Conservation (phyloP, 37 sponge, comb jelly and placozoan genomes). For the Cladorhizidae sp. region DNA sequence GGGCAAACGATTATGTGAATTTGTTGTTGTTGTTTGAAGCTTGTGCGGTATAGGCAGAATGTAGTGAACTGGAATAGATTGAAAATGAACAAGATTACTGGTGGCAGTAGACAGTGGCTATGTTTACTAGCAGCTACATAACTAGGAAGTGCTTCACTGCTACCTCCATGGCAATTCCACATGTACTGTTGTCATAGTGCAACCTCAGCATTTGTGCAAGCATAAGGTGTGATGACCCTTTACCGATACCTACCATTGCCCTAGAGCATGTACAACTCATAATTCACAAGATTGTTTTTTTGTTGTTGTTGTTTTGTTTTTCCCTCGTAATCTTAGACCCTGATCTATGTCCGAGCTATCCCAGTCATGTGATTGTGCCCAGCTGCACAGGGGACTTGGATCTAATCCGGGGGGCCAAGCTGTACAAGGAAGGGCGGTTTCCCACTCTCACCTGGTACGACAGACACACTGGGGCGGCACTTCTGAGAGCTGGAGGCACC, state of each 20-base stretch:
- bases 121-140: too few species aligned
- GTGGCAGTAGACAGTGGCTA: too few species aligned
- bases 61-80: too few species aligned
- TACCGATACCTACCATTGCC: too few species aligned
- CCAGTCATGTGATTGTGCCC: constrained; percentile 66
- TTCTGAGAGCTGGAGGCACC: constrained; percentile 75
- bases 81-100: too few species aligned
- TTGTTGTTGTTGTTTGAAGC: too few species aligned
- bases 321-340: constrained; percentile 38
- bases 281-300: neutral
- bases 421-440: constrained; percentile 75
- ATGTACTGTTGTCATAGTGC: neutral
- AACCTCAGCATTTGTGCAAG: neutral
- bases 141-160: too few species aligned
- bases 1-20: too few species aligned
- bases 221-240: too few species aligned
- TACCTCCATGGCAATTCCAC: neutral
- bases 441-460: constrained; percentile 80
- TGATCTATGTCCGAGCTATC: constrained; percentile 70
- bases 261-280: neutral
- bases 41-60: too few species aligned
- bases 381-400: constrained; percentile 71
- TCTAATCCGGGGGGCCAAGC: constrained; percentile 56
- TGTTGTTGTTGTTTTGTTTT: neutral
- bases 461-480: constrained; percentile 49